Conservation (phyloP, 2,888 invertebrate genomes). For the Thysanoteuthis rhombus region DNA sequence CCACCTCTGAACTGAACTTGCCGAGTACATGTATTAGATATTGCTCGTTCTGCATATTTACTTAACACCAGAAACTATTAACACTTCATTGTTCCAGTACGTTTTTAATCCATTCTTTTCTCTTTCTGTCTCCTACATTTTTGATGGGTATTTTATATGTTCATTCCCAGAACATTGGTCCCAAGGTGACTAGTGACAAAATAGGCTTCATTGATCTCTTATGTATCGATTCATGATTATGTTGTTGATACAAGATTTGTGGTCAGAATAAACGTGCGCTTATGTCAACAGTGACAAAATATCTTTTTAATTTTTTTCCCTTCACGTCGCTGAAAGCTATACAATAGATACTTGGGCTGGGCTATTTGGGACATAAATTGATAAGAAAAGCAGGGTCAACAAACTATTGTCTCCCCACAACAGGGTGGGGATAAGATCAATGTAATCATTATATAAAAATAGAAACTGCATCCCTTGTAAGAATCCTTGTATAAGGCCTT, state of each 20-base stretch:
- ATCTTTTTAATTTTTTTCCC: neutral
- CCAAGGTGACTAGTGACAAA: neutral
- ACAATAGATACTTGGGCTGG: neutral
- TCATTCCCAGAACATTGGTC: neutral
- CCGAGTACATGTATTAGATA: too few relatives aligned
- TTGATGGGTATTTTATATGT: neutral
- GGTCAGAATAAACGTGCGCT: neutral
- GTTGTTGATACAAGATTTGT: neutral
- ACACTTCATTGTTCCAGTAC: neutral
- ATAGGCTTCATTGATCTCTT: neutral
- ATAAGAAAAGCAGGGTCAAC: neutral
- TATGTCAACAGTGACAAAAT: neutral
- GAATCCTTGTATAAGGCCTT: neutral
- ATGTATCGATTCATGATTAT: neutral
- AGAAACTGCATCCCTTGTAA: neutral
- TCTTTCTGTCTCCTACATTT: neutral
- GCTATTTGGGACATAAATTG: neutral
- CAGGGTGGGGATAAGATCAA: neutral
- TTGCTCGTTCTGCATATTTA: neutral
- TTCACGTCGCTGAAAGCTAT: neutral
- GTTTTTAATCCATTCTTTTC: neutral
- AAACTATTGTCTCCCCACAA: neutral
- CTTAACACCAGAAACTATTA: neutral
- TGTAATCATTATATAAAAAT: neutral
- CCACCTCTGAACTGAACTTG: too few relatives aligned